Base-by-base conservation (phyloP, 2,113 vertebrate genomes). In the Halcyon senegalensis region DNA sequence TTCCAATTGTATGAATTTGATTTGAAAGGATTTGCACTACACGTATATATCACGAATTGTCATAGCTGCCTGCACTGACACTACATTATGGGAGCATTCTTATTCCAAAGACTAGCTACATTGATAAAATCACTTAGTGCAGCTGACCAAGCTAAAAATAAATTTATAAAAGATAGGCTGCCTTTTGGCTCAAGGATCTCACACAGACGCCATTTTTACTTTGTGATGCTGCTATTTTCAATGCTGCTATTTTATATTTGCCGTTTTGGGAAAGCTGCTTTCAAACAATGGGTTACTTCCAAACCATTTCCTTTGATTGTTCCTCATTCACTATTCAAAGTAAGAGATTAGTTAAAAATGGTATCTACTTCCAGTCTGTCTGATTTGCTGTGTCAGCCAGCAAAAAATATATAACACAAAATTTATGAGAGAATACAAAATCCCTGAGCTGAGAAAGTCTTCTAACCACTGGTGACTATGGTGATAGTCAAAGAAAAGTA, bases 71-170 rank as follows among this genome's bases (percentile, higher is more conserved):
- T 81, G 73, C 64, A 84, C 7, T 60, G 76, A 63, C 51, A n/a
- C 25, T 23, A 66, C 51, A 59, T 73, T 90, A 77, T 48, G 56
- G 41, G 86, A 91, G 35, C 73, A 25, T 68, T 97, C 69, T 84
- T 87, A 64, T 56, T 75, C 43, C 69, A 87, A 43, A 87, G 68
- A 89, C 48, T 35, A 74, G 64, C 64, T 90, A 85, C 84, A 78
- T 17, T 94, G 91, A 91, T 68, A 91, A 92, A 94, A 94, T 87
- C 84, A 78, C 69, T 68, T 9, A 31, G 80, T 87, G 63, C 39
- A 89, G 93, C 93, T 89, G 84, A 94, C 27, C 30, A 89, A 81
- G 51, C 62, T 91, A 94, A 95, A 95, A 94, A 95, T 76, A 94
- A 82, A 87, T 76, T 53, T 70, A 60, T 21, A 68, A 90, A 92